These are phyloP conservation scores for Nasonia oneida DNA, from an alignment of 2,888 invertebrate genomes.

Conservation along the genomic window DNA sequence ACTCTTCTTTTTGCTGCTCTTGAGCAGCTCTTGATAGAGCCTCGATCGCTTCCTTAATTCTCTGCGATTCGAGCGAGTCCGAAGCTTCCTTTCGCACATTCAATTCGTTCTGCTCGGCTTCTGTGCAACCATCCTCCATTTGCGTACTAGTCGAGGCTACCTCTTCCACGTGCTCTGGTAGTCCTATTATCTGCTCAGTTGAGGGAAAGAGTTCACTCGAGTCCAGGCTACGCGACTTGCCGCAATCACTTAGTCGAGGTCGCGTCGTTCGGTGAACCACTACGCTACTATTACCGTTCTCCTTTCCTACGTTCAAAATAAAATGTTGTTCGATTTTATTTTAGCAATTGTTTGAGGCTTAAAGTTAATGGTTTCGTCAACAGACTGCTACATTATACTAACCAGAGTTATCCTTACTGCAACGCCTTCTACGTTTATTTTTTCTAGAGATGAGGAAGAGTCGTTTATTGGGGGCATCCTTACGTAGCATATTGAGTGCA, in stretches of 20 bases:
- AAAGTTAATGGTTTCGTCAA: background rate
- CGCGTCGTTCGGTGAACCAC: slow-evolving; percentile 72
- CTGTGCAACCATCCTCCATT: background rate
- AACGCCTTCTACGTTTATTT: slow-evolving; percentile 79
- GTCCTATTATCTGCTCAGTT: slow-evolving; percentile 76
- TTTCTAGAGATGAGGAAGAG: slow-evolving; percentile 88
- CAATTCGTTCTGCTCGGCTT: slow-evolving; percentile 45
- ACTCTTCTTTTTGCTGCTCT: slow-evolving; percentile 55
- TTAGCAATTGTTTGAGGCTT: background rate
- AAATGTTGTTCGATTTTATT: slow-evolving; percentile 56
- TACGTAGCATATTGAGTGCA: slow-evolving; percentile 85
- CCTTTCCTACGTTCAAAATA: slow-evolving; percentile 28
- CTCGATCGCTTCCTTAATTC: slow-evolving; percentile 47
- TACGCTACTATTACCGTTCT: slow-evolving; percentile 52
- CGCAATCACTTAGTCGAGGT: slow-evolving; percentile 84
- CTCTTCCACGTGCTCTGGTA: slow-evolving; percentile 71
- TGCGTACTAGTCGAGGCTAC: background rate
- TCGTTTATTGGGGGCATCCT: slow-evolving; percentile 87
- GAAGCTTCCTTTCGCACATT: slow-evolving; percentile 49
- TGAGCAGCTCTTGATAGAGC: slow-evolving; percentile 54
- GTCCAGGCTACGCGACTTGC: slow-evolving; percentile 91
- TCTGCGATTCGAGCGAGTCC: background rate
- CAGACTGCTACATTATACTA: slow-evolving; percentile 64
- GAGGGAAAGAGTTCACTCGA: slow-evolving; percentile 89
- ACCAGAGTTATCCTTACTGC: slow-evolving; percentile 74